These are phyloP conservation scores for Dendrolimus pini DNA, from an alignment of 2,888 invertebrate genomes.

Conservation along the genomic window DNA sequence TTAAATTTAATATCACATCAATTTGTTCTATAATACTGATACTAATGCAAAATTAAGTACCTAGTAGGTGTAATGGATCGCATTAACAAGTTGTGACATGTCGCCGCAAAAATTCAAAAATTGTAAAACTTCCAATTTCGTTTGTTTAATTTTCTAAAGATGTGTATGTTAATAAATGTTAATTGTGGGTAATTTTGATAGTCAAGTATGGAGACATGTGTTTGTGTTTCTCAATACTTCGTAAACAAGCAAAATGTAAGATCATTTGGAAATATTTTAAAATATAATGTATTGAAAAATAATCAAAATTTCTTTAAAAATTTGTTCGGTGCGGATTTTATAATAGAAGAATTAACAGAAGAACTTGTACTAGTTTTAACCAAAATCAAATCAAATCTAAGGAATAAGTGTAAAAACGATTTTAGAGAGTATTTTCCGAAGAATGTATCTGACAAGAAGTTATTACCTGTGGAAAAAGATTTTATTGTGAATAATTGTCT, in stretches of 20 bases:
- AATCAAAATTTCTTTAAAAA: conserved; percentile 25
- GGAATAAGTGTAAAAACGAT: conserved; percentile 34
- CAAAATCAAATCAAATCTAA: conserved; percentile 36
- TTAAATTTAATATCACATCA: too few species aligned
- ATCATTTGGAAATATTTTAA: conserved; percentile 45
- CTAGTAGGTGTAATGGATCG: too few species aligned
- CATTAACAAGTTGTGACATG: neutral
- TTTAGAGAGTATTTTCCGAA: conserved; percentile 40
- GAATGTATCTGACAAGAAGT: conserved; percentile 12
- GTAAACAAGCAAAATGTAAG: conserved; percentile 60
- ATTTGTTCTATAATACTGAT: too few species aligned
- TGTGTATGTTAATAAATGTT: too few species aligned
- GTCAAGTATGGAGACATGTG: conserved; percentile 10
- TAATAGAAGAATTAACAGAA: conserved; percentile 28
- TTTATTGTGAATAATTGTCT: conserved; percentile 36
- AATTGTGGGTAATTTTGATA: too few species aligned
- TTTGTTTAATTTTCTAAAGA: neutral
- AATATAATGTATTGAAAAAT: conserved; percentile 33
- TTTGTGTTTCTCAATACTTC: conserved; percentile 53
- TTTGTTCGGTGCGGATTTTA: conserved; percentile 28
- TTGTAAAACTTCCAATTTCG: neutral
- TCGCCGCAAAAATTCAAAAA: conserved; percentile 37
- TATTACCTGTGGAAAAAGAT: conserved; percentile 38
- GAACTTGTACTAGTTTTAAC: conserved; percentile 29
- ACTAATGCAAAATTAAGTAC: too few species aligned